A percentile compares a stretch with the other conserved stretches of the same genome.
phyloP scores from a whole-genome alignment of 2,113 vertebrate species.

The Prochilodus magdalenae region DNA sequence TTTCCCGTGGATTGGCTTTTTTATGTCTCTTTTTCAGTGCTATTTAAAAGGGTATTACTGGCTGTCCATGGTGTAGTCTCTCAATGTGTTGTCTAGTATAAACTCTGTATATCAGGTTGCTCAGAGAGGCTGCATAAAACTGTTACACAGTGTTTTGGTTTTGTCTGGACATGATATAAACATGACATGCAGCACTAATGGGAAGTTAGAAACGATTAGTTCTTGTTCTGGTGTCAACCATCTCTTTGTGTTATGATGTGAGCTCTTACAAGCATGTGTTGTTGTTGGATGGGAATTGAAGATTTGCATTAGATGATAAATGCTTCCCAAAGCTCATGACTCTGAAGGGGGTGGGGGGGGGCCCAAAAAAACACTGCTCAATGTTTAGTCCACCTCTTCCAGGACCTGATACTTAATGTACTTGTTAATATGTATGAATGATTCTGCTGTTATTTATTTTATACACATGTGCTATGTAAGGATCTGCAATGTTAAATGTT shows the following conservation, averaged over 20 bases:
- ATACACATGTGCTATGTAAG: not conserved
- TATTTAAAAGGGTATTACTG: not conserved
- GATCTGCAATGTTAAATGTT: not conserved
- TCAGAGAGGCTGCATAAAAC: too few relatives aligned
- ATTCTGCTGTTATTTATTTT: not conserved
- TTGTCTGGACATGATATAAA: not conserved
- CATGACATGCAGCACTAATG: not conserved
- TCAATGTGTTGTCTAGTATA: too few relatives aligned
- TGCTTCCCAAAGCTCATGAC: not conserved
- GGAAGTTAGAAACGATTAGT: not conserved
- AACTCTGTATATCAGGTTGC: too few relatives aligned
- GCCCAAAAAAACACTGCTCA: too few relatives aligned
- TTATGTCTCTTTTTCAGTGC: not conserved
- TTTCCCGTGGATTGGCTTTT: too few relatives aligned
- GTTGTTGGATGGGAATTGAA: not conserved
- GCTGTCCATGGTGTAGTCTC: not conserved
- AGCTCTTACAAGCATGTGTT: not conserved
- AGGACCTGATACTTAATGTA: not conserved
- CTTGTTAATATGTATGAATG: not conserved
- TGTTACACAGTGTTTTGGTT: too few relatives aligned
- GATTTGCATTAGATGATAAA: not conserved
- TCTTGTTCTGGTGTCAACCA: slow-evolving; percentile 7
- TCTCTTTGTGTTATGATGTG: slow-evolving; percentile 24
- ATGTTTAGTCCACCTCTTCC: not conserved
- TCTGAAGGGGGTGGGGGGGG: not conserved